Evolutionary conservation across 1,140 invertebrate genomes (phyloP), one percentile per base, ranked within the genome.

Genomic region (Leucophenga varia): DNA sequence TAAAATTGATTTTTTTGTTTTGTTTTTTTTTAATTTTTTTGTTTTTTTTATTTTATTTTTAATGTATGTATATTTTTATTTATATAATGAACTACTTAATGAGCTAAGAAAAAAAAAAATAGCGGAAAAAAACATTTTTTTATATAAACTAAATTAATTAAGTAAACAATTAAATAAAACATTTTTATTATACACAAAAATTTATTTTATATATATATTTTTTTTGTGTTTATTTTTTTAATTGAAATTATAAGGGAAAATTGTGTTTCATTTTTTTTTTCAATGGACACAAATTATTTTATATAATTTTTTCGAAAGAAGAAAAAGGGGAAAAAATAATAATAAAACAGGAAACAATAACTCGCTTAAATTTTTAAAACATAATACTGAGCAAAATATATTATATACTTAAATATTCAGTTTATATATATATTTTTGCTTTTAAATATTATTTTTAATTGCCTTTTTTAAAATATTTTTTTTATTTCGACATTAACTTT

Each of bases 321-420:
- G 5, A 6, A n/a, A 37, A 37, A 16, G 35, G 18, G 35, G 16
- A 14, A 22, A 18, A 36, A 37, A 20, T 9, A 21, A 2, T 21
- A 4, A n/a, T 20, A 35, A 63, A 61, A 61, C 57, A 67, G 64
- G 57, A 63, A 68, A 69, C 65, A 69, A 63, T 57, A 68, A 68
- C 61, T 65, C 65, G 54, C 65, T 70, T 70, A 70, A 63, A 57
- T 64, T 55, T 69, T 70, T 70, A 70, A 61, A 70, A 70, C 61
- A 70, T 70, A 70, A 70, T 70, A 70, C 65, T 70, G 65, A 70
- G 65, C 65, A 70, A 69, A 70, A 70, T 65, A 65, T 44, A 63
- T 59, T 61, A 57, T 65, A 47, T 52, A 52, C 22, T 25, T 25
- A 25, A 25, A 25, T 25, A 61, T n/a, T n/a, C n/a, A n/a, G n/a